Percentiles rank a stretch among this genome's conserved stretches.
Evolutionary conservation across 2,113 vertebrate species (phyloP).

Genomic region (Dascyllus trimaculatus): DNA sequence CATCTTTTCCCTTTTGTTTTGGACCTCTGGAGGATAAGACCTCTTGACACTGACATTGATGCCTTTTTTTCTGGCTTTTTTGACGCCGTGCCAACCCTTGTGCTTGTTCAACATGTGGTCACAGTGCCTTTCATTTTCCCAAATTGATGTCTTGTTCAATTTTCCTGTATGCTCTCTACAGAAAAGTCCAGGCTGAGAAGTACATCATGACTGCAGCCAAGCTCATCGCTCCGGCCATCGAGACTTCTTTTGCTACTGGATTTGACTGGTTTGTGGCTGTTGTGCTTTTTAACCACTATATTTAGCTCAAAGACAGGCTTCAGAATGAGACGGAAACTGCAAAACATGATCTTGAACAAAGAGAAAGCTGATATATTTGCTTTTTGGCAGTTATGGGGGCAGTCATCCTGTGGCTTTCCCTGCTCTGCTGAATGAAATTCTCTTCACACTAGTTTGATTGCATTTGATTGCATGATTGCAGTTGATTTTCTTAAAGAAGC

Average conservation of each 20-base stretch:
- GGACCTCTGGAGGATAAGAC: background rate
- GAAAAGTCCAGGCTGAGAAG: slow-evolving; percentile 94
- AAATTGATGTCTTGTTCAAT: background rate
- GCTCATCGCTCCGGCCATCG: slow-evolving; percentile 94
- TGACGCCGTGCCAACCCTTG: background rate
- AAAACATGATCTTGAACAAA: background rate
- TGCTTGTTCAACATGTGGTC: too few relatives aligned
- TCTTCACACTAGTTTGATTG: background rate
- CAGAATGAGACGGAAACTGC: too few relatives aligned
- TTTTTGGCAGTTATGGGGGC: too few relatives aligned
- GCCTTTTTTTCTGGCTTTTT: too few relatives aligned
- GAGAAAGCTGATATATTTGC: background rate
- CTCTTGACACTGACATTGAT: too few relatives aligned
- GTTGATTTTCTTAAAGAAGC: background rate
- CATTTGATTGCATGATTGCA: too few relatives aligned
- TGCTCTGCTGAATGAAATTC: background rate
- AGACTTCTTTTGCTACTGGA: slow-evolving; percentile 92
- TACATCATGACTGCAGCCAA: slow-evolving; percentile 98
- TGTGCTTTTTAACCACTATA: background rate
- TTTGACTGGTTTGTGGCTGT: slow-evolving; percentile 93
- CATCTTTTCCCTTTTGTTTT: background rate
- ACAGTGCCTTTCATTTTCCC: background rate
- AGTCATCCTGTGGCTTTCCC: background rate
- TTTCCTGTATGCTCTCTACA: slow-evolving; percentile 57
- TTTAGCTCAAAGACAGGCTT: too few relatives aligned